A percentile compares a stretch with the other conserved stretches of the same genome.
These are phyloP conservation scores for Pandemis heparana DNA, from an alignment of 2,888 invertebrate genomes.

Conservation along the genomic window DNA sequence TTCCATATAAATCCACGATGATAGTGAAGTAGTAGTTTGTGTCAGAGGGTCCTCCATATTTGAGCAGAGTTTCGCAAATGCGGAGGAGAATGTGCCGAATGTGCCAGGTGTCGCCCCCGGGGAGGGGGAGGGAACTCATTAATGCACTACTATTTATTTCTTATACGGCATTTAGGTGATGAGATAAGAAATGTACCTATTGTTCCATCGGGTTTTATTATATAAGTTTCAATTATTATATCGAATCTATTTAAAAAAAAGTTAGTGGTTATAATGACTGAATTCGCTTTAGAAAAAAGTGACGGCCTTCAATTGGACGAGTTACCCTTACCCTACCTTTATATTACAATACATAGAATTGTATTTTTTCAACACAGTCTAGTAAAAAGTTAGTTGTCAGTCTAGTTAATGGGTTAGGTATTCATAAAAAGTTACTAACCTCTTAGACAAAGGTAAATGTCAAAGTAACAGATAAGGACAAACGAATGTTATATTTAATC, in stretches of 20 bases:
- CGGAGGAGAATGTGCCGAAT: not conserved
- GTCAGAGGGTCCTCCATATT: not conserved
- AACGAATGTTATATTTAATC: too few species aligned
- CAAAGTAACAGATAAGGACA: too few species aligned
- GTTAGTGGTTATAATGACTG: too few species aligned
- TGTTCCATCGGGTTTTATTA: not conserved
- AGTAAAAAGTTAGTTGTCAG: too few species aligned
- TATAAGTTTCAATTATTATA: too few species aligned
- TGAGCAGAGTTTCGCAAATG: not conserved
- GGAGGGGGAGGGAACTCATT: not conserved
- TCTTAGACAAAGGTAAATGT: too few species aligned
- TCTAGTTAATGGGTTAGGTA: too few species aligned
- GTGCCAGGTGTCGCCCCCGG: slow-evolving; percentile 1
- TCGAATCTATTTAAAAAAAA: too few species aligned
- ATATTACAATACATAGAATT: too few species aligned
- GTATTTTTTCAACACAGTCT: too few species aligned
- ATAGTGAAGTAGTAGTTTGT: slow-evolving; percentile 2
- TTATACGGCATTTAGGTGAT: not conserved
- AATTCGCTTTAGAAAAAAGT: not conserved
- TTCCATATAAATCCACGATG: slow-evolving; percentile 1
- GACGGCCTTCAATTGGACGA: not conserved
- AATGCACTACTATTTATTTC: not conserved
- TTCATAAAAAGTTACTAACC: too few species aligned
- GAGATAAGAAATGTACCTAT: not conserved
- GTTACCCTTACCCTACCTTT: not conserved